Conservation (phyloP, 2,797 vertebrate genomes). For the Centroberyx gerrardi region DNA sequence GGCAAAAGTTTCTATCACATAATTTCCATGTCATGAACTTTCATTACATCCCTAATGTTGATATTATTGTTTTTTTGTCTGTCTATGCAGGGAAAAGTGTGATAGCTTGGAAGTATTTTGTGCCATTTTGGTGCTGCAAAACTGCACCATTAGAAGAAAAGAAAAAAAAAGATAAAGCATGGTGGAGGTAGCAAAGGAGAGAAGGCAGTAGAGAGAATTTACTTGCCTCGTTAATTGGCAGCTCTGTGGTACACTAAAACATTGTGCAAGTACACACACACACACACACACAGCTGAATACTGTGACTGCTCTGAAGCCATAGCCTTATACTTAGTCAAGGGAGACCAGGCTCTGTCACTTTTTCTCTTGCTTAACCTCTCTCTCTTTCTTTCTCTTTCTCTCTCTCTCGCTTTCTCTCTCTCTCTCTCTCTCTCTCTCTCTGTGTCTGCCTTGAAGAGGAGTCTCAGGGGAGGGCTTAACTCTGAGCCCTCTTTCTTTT, state of each 20-base stretch:
- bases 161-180: background rate
- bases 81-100: slow-evolving; percentile 9
- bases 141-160: slow-evolving; percentile 49
- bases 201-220: slow-evolving; percentile 35
- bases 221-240: slow-evolving; percentile 72
- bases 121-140: slow-evolving; percentile 26
- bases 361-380: slow-evolving; percentile 73
- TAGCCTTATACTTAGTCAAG: slow-evolving; percentile 69
- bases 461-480: slow-evolving; percentile 80
- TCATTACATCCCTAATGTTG: background rate
- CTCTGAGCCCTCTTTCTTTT: slow-evolving; percentile 69
- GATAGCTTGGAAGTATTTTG: slow-evolving; percentile 4
- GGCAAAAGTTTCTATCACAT: slow-evolving; percentile 3
- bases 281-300: slow-evolving; percentile 43
- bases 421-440: slow-evolving; percentile 59
- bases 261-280: slow-evolving; percentile 1
- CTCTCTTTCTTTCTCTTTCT: slow-evolving; percentile 60
- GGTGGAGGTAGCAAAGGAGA: slow-evolving; percentile 40
- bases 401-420: slow-evolving; percentile 56
- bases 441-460: slow-evolving; percentile 67
- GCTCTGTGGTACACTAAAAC: slow-evolving; percentile 59
- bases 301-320: slow-evolving; percentile 62
- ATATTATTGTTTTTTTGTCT: slow-evolving; percentile 9
- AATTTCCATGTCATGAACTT: too few relatives aligned
- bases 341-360: slow-evolving; percentile 76